Base-by-base conservation (phyloP, 2,113 vertebrate genomes). In the Copsychus sechellarum region DNA sequence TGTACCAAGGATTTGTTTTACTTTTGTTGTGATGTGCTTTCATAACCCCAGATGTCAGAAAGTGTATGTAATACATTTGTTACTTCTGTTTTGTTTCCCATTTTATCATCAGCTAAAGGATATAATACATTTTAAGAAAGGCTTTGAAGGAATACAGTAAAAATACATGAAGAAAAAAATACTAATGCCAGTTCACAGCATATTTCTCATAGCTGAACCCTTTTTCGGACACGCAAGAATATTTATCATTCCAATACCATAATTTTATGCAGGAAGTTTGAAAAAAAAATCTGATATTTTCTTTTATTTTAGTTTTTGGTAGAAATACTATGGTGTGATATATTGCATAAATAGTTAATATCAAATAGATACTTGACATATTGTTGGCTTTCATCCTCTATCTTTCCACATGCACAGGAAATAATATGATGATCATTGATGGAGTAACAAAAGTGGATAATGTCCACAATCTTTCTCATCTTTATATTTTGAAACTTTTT, bases 1-100 rank as follows among this genome's bases (percentile, higher is more conserved):
- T 62, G 33, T 50, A 82, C 25, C n/a, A 84, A 79, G 36, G 38
- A 69, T 38, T 21, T 66, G 24, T 54, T 87, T 60, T 15, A 16
- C 33, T 23, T 85, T 91, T 91, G 33, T 76, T 76, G 61, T 61
- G 53, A 71, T 72, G 36, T 67, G 48, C 62, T 91, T 91, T 81
- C 77, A 65, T 67, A 87, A 80, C 16, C 45, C 33, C 58, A 93
- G 47, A 92, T 80, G 38, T 64, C 83, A 92, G 45, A 95, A 95
- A 72, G 16, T 77, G 71, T 9, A 64, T 61, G 9, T 10, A 48
- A 64, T 47, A 7, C 48, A 50, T 78, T 88, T 91, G 29, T 66
- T 79, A 51, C 15, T 64, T n/a, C 6, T 71, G 24, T n/a, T 71
- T 79, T 92, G 15, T 72, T 82, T 60, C 78, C 19, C 54, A 56